These are phyloP conservation scores for Pangasius mekongensis DNA, from an alignment of 2,797 vertebrate species.

Conservation along the genomic window DNA sequence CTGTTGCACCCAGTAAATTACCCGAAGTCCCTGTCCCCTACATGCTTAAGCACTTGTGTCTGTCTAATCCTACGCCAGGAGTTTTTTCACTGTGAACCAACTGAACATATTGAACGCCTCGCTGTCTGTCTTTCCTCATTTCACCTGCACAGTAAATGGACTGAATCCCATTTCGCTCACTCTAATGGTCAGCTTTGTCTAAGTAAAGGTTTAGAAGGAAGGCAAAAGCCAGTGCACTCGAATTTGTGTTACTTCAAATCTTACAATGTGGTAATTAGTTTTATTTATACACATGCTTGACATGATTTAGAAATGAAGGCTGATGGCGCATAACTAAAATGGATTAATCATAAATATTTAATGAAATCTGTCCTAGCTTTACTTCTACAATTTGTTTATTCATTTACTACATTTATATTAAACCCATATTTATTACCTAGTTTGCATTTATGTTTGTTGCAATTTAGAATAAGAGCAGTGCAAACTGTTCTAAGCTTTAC, in stretches of 20 bases:
- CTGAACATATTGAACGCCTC: not conserved
- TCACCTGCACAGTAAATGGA: constrained; percentile 9
- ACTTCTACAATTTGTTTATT: not conserved
- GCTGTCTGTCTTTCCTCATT: not conserved
- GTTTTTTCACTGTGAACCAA: not conserved
- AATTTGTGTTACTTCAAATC: constrained; percentile 2
- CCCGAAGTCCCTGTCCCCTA: not conserved
- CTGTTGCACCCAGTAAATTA: constrained; percentile 27
- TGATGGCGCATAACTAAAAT: not conserved
- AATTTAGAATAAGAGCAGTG: not conserved
- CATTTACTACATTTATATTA: not conserved
- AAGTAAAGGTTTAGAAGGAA: not conserved
- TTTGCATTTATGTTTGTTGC: not conserved
- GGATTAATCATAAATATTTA: not conserved
- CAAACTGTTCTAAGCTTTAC: not conserved
- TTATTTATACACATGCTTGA: no score
- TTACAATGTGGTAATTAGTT: not conserved
- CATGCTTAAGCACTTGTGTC: constrained; percentile 9
- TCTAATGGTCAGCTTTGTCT: not conserved
- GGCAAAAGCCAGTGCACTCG: not conserved
- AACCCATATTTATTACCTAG: not conserved
- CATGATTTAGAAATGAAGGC: not conserved
- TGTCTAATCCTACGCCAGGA: not conserved
- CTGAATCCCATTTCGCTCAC: constrained; percentile 2
- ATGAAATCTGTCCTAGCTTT: not conserved